phyloP scores from a whole-genome alignment of 1,140 invertebrate genomes.

The Megalopta genalis region DNA sequence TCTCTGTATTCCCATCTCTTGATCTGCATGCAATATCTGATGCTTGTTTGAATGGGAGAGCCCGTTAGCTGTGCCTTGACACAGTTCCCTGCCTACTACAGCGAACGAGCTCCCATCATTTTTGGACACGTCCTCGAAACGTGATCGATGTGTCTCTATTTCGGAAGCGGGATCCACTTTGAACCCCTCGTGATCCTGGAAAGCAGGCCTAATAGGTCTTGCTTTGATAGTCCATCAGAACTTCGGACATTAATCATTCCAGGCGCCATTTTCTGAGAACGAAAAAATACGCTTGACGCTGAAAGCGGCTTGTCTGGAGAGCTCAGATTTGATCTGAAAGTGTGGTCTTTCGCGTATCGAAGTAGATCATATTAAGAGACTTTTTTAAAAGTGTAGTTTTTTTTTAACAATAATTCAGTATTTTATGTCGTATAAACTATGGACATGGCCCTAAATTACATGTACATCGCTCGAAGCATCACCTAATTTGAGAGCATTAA shows the following conservation, averaged over 20 bases:
- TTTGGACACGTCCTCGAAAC: neutral
- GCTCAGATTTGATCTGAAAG: no score
- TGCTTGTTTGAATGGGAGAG: neutral
- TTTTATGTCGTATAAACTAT: no score
- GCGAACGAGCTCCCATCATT: neutral
- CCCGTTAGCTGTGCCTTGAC: neutral
- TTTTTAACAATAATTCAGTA: no score
- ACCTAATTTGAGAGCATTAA: no score
- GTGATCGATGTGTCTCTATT: neutral
- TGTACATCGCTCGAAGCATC: no score
- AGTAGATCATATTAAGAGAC: no score
- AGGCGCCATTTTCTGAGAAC: neutral
- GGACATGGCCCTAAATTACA: no score
- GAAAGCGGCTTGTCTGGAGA: no score
- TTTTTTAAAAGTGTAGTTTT: no score
- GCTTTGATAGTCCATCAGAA: neutral
- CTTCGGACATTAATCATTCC: neutral
- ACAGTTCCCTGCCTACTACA: neutral
- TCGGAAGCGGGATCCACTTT: neutral
- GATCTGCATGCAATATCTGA: slow-evolving; percentile 3
- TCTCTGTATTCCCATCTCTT: neutral
- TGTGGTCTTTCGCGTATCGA: no score
- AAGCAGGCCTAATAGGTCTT: neutral
- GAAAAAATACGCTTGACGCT: neutral
- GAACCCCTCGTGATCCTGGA: neutral